Evolutionary conservation across 2,113 vertebrate genomes (phyloP), one percentile per base, ranked within the genome.

Genomic region (Eonycteris spelaea): DNA sequence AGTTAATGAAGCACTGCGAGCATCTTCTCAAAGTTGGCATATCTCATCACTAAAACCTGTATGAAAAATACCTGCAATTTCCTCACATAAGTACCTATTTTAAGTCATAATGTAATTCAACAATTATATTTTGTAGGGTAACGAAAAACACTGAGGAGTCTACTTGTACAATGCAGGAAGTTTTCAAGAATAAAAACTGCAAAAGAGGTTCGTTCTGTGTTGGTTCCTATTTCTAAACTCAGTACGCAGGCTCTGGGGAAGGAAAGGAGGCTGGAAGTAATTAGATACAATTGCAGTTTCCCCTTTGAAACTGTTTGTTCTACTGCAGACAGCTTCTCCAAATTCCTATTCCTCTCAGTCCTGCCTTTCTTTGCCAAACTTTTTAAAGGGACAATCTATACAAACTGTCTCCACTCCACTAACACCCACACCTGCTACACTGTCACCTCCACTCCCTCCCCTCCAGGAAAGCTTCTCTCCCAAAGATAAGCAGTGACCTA

Each of bases 251-350:
- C 55, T 84, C 40, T 75, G 85, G 85, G 85, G 53, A 51, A 88
- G 67, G 67, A 92, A 90, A 61, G 15, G 63, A 67, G 21, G n/a
- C 48, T 89, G 70, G 77, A 75, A 95, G n/a, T 82, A 97, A 96
- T 88, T 63, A 92, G 45, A 94, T 38, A 70, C 40, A 92, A 86
- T 0, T 71, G 28, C 26, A 75, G 83, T 75, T 84, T 96, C 86
- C 88, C 57, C 94, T 95, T 67, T 95, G 91, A 96, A 95, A 40
- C 43, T 93, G 38, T 79, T 79, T 92, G 71, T 92, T 94, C 35
- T 94, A 78, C 33, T 84, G 94, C 6, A 87, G 80, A 65, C 0
- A 95, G 55, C 35, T 61, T 89, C 73, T 97, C 61, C 53, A 88
- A 95, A 97, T 86, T 71, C 88, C 61, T 77, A 2, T 16, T 86